A percentile compares a stretch with the other conserved stretches of the same genome.
These are phyloP conservation scores for Hipparchia sbordonii DNA, from an alignment of 2,888 invertebrate genomes.

Conservation along the genomic window DNA sequence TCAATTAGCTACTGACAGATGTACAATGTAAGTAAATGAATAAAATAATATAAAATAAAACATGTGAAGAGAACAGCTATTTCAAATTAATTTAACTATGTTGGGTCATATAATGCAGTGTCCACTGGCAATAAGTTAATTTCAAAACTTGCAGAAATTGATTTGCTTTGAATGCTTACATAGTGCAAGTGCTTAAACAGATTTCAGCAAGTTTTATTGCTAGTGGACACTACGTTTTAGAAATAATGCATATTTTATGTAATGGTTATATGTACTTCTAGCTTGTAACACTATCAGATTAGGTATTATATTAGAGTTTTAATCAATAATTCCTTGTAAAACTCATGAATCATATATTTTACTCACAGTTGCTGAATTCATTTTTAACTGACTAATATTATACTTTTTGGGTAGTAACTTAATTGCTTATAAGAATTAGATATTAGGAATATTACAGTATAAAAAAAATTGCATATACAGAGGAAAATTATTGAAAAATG, in stretches of 20 bases:
- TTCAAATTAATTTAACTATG: no score
- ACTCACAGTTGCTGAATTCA: constrained; percentile 80
- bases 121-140: no score
- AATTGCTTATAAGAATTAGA: background rate
- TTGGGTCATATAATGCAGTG: no score
- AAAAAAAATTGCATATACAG: background rate
- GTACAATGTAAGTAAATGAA: no score
- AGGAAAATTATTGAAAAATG: background rate
- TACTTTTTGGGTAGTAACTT: background rate
- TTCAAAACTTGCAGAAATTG: no score
- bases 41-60: no score
- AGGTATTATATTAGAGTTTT: background rate
- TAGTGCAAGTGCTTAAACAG: no score
- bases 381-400: constrained; percentile 42
- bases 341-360: constrained; percentile 16
- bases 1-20: no score
- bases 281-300: background rate
- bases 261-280: background rate
- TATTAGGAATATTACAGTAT: background rate
- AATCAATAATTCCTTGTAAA: constrained; percentile 5
- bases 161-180: no score
- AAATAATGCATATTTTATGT: background rate
- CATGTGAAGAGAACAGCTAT: no score
- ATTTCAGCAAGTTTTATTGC: no score
- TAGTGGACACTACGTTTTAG: no score